Base-by-base conservation (phyloP, 1,140 invertebrate species). In the Dufourea novaeangliae region DNA sequence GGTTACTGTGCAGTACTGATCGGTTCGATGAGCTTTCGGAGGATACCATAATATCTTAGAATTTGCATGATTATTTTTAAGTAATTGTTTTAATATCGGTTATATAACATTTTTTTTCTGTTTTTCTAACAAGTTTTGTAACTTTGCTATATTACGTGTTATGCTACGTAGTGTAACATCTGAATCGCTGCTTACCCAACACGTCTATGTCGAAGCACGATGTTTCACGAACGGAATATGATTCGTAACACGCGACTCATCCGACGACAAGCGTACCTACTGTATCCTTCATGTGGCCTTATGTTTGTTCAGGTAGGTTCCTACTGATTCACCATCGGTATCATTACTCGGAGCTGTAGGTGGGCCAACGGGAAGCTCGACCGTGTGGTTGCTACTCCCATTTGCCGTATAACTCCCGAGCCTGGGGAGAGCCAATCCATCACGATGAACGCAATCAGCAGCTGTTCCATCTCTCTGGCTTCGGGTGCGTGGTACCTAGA, bases 371-470 rank as follows among this genome's bases (percentile, higher is more conserved):
- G 83, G 82, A 56, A 86, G 68, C 77, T 66, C 61, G 32, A n/a
- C 32, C 50, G 50, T 39, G 50, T n/a, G n/a, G n/a, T n/a, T n/a
- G 70, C 67, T 75, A 32, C 70, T 62, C 78, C 69, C 79, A 84
- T 84, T 85, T 75, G 77, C 73, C 79, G 70, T 81, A 77, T 82
- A 88, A 83, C 85, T 79, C 17, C 46, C 61, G 73, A 54, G 54
- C 59, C 69, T n/a, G 12, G 76, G 75, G 83, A 78, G 72, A 85
- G 81, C 78, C 78, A 80, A 89, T 87, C 84, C 77, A 84, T 89
- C 83, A 87, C 78, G 84, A 88, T 86, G 81, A 88, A 86, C 83
- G 82, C 86, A 88, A 88, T 89, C 87, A 88, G 78, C 80, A 79
- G 81, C 80, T 80, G 80, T 52, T 68, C 66, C 78, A 69, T 78